phyloP scores from a whole-genome alignment of 2,113 vertebrate genomes.

The Notarius quadriscutis region DNA sequence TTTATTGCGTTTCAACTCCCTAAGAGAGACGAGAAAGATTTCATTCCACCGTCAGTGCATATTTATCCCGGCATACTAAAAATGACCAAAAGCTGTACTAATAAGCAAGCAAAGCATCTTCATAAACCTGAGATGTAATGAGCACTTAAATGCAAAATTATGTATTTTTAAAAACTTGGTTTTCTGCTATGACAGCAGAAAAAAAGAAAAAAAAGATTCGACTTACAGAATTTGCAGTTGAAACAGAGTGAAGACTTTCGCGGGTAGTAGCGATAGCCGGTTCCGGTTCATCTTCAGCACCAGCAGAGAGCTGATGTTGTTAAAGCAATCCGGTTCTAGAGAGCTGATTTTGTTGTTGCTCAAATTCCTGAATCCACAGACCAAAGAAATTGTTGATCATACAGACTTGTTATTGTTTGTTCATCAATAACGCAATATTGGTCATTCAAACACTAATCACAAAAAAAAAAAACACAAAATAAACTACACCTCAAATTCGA shows the following conservation, averaged over 20 bases:
- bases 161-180: background rate
- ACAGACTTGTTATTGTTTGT: background rate
- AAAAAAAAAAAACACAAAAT: background rate
- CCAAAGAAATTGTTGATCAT: slow-evolving; percentile 43
- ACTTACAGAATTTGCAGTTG: slow-evolving; percentile 94
- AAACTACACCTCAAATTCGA: background rate
- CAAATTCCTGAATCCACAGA: slow-evolving; percentile 80
- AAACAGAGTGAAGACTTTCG: slow-evolving; percentile 90
- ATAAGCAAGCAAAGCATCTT: background rate
- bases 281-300: slow-evolving; percentile 94
- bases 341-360: slow-evolving; percentile 93
- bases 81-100: background rate
- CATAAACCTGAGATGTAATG: background rate
- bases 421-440: background rate
- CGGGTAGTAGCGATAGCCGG: slow-evolving; percentile 82
- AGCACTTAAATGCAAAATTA: background rate
- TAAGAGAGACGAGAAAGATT: slow-evolving; percentile 58
- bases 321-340: slow-evolving; percentile 92
- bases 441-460: background rate
- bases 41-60: background rate
- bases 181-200: background rate
- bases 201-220: background rate
- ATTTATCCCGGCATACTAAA: background rate
- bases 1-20: slow-evolving; percentile 93
- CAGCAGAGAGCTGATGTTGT: slow-evolving; percentile 89